These are phyloP conservation scores for Fistularia tabacaria DNA, from an alignment of 2,797 vertebrate genomes.

Conservation along the genomic window DNA sequence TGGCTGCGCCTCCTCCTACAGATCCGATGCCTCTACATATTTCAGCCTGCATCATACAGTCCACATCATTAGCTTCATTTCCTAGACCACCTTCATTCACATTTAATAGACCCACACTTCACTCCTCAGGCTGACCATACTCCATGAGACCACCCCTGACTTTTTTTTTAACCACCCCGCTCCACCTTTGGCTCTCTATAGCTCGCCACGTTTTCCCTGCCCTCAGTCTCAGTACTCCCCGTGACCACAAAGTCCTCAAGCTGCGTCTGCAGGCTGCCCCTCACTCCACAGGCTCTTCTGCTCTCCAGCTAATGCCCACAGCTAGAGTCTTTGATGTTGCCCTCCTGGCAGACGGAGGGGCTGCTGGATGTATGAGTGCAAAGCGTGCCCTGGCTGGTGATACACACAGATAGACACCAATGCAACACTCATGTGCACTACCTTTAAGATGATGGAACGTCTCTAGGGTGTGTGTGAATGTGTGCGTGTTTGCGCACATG, in stretches of 20 bases:
- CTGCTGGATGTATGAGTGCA: constrained; percentile 30
- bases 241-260: constrained; percentile 47
- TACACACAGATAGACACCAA: no score
- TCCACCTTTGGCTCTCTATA: constrained; percentile 21
- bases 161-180: constrained; percentile 24
- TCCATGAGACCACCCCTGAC: constrained; percentile 42
- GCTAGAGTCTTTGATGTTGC: constrained; percentile 70
- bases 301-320: constrained; percentile 68
- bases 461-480: constrained; percentile 32
- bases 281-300: constrained; percentile 79
- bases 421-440: constrained; percentile 12
- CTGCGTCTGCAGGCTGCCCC: constrained; percentile 56
- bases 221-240: constrained; percentile 51
- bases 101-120: constrained; percentile 33
- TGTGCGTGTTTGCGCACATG: constrained; percentile 9
- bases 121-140: constrained; percentile 32
- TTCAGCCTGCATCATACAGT: constrained; percentile 12
- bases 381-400: constrained; percentile 3
- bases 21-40: constrained; percentile 21
- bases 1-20: constrained; percentile 2
- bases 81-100: constrained; percentile 41
- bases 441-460: constrained; percentile 41
- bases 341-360: constrained; percentile 52
- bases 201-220: constrained; percentile 13
- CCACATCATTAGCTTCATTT: constrained; percentile 23